A percentile compares a stretch with the other conserved stretches of the same genome.
These are phyloP conservation scores for Amyelois transitella DNA, from an alignment of 1,140 invertebrate species.

Conservation along the genomic window DNA sequence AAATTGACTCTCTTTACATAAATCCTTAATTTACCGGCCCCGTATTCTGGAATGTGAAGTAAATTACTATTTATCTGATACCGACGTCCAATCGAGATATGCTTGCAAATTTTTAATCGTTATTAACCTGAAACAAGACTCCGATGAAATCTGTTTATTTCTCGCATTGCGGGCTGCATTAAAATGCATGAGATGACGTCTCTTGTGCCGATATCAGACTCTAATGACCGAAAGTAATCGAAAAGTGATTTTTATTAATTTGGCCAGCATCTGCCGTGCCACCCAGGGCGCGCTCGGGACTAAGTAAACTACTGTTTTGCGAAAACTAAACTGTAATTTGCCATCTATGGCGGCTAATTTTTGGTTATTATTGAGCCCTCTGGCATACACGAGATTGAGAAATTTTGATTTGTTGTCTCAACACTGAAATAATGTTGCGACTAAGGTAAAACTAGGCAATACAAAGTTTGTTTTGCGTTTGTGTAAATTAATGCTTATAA, in stretches of 20 bases:
- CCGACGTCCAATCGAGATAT: background rate
- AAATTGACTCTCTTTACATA: background rate
- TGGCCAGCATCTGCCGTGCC: slow-evolving; percentile 41
- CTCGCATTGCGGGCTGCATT: slow-evolving; percentile 19
- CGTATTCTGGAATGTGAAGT: background rate
- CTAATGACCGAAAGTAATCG: slow-evolving; percentile 46
- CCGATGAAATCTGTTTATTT: background rate
- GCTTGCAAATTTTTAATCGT: background rate
- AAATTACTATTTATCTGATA: background rate
- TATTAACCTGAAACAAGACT: background rate
- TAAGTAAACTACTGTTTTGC: background rate
- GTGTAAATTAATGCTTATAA: no score
- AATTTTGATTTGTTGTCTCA: background rate
- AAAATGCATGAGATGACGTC: slow-evolving; percentile 46
- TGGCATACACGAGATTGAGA: background rate
- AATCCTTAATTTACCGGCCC: background rate
- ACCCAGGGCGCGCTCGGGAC: slow-evolving; percentile 41
- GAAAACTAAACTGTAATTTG: background rate
- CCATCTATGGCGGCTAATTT: background rate
- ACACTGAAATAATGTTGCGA: background rate
- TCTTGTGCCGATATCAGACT: slow-evolving; percentile 35
- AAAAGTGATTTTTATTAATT: slow-evolving; percentile 45
- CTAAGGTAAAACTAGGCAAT: background rate
- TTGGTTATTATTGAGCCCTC: background rate
- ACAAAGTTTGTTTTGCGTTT: no score